Percentiles rank a stretch among this genome's conserved stretches.
phyloP scores from a whole-genome alignment of 2,888 invertebrate genomes.

The Lithophane socia region DNA sequence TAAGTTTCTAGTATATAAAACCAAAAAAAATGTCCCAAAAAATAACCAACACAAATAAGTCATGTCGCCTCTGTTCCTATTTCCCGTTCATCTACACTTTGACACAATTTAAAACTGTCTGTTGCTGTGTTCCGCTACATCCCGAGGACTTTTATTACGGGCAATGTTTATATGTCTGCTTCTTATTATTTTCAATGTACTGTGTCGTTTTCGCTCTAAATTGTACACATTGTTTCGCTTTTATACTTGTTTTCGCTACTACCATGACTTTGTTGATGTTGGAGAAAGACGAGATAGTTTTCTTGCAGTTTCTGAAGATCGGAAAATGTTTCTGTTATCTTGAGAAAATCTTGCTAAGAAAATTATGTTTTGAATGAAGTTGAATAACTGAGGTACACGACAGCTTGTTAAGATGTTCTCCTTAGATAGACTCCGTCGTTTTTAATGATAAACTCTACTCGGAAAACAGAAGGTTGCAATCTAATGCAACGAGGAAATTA shows the following conservation, averaged over 20 bases:
- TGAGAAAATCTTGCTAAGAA: not conserved
- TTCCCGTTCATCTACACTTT: constrained; percentile 53
- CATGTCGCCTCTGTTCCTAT: constrained; percentile 46
- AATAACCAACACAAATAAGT: not conserved
- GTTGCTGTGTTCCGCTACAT: constrained; percentile 30
- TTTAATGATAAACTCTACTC: not conserved
- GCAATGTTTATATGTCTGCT: constrained; percentile 63
- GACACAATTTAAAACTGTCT: constrained; percentile 61
- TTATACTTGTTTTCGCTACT: constrained; percentile 35
- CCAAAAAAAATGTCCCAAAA: not conserved
- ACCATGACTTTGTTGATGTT: constrained; percentile 36
- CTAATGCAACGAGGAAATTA: no score
- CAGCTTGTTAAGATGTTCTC: not conserved
- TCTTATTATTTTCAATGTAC: constrained; percentile 67
- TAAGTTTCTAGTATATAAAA: no score
- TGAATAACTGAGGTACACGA: not conserved
- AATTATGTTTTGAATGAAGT: not conserved
- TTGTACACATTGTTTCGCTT: constrained; percentile 60
- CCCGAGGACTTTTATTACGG: constrained; percentile 64
- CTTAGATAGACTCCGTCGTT: not conserved
- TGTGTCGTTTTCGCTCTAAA: constrained; percentile 54
- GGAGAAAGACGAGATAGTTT: constrained; percentile 15
- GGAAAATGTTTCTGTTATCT: constrained; percentile 23
- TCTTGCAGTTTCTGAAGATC: constrained; percentile 23
- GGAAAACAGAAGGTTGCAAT: not conserved